Percentiles rank a stretch among this genome's conserved stretches.
phyloP scores from a whole-genome alignment of 35 echinoderm and acorn worm species.

The Apostichopus parvimensis region DNA sequence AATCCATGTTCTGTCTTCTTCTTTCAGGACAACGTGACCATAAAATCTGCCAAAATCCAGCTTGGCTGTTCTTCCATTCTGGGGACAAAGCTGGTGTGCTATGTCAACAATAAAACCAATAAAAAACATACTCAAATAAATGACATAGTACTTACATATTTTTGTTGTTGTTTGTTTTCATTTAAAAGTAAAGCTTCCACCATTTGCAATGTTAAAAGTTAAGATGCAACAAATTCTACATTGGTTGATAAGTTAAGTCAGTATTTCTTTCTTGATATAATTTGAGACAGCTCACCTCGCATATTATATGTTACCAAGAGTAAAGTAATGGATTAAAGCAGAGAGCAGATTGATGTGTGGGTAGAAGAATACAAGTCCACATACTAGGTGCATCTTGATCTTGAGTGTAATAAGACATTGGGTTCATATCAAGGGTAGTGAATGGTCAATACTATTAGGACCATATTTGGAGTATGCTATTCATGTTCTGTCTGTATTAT shows the following conservation, averaged over 20 bases:
- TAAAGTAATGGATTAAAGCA: too few species aligned
- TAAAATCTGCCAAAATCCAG: conserved; percentile 25
- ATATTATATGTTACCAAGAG: too few species aligned
- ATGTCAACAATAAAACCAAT: conserved; percentile 18
- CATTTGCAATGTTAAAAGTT: conserved; percentile 33
- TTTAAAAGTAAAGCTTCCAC: conserved; percentile 17
- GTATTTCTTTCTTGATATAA: background rate
- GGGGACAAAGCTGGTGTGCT: conserved; percentile 25
- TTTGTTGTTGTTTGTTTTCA: conserved; percentile 12
- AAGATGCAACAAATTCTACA: too few species aligned
- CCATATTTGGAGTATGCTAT: too few species aligned
- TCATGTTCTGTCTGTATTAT: too few species aligned
- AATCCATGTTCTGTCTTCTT: background rate
- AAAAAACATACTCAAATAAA: background rate
- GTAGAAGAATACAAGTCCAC: too few species aligned
- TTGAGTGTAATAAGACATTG: too few species aligned
- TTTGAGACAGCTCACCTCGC: too few species aligned
- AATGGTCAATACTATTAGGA: too few species aligned
- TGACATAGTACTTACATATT: background rate
- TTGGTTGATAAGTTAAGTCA: background rate
- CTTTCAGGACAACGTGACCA: conserved; percentile 43
- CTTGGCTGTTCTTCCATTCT: background rate
- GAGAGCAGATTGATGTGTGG: too few species aligned
- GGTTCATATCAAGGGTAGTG: too few species aligned
- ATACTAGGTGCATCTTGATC: too few species aligned